These are phyloP conservation scores for Drosophila rhopaloa DNA, from an alignment of 1,140 invertebrate genomes.

Conservation along the genomic window DNA sequence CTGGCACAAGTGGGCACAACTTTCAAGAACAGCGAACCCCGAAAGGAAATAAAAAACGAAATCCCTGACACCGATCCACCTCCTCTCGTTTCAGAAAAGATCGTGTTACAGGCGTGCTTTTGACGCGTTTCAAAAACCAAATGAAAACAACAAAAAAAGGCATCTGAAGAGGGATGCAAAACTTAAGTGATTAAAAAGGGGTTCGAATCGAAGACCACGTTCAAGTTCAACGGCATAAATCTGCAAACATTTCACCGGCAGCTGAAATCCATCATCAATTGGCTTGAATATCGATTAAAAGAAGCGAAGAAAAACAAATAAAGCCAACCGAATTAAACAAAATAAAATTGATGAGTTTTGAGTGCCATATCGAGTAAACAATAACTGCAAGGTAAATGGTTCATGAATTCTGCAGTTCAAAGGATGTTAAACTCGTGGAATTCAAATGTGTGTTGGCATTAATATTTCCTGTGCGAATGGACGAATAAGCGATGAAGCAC, in stretches of 20 bases:
- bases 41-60: background rate
- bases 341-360: constrained; percentile 2
- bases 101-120: constrained; percentile 43
- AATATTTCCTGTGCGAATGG: background rate
- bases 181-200: constrained; percentile 14
- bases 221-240: background rate
- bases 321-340: background rate
- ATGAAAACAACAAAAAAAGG: background rate
- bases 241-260: background rate
- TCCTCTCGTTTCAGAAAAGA: constrained; percentile 9
- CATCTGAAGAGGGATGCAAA: constrained; percentile 13
- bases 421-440: background rate
- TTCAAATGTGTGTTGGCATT: background rate
- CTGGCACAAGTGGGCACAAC: constrained; percentile 11
- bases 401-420: background rate
- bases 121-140: constrained; percentile 29
- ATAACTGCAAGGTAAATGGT: background rate
- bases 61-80: constrained; percentile 12
- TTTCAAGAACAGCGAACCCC: constrained; percentile 1
- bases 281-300: constrained; percentile 2
- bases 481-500: constrained; percentile 7
- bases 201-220: background rate
- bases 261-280: constrained; percentile 11
- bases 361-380: background rate
- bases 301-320: background rate